These are phyloP conservation scores for Cataglyphis cursor DNA, from an alignment of 2,888 invertebrate genomes.

Conservation along the genomic window DNA sequence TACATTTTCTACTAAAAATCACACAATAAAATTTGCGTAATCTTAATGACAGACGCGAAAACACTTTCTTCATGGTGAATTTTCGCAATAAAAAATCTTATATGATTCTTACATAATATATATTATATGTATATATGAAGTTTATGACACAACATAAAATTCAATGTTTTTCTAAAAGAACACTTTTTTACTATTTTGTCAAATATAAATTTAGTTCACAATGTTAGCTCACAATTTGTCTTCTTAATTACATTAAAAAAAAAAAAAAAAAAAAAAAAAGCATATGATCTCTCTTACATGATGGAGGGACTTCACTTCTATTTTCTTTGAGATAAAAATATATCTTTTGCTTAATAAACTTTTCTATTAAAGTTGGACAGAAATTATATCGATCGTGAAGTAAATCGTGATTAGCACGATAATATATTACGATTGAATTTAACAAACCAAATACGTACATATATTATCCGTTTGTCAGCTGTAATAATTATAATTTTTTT, in stretches of 20 bases:
- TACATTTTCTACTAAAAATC: neutral
- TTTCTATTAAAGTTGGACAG: constrained; percentile 2
- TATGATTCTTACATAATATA: neutral
- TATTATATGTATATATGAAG: neutral
- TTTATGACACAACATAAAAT: neutral
- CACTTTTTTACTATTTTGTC: neutral
- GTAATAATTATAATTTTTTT: neutral
- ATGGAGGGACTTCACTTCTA: neutral
- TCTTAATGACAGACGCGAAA: no score
- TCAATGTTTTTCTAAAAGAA: neutral
- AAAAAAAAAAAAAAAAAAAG: neutral
- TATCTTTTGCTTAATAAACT: neutral
- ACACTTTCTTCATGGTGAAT: neutral
- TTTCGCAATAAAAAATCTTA: neutral
- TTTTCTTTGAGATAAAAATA: neutral
- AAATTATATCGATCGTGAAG: neutral
- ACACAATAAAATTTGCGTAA: neutral
- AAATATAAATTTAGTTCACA: neutral
- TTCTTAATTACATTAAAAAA: neutral
- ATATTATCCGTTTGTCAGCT: neutral
- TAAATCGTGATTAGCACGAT: neutral
- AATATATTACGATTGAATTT: neutral
- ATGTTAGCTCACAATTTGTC: neutral
- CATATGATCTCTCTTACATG: neutral
- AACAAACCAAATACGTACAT: neutral